Evolutionary conservation across 2,797 vertebrate genomes (phyloP), one percentile per base, ranked within the genome.

Genomic region (Muscicapa comitata): DNA sequence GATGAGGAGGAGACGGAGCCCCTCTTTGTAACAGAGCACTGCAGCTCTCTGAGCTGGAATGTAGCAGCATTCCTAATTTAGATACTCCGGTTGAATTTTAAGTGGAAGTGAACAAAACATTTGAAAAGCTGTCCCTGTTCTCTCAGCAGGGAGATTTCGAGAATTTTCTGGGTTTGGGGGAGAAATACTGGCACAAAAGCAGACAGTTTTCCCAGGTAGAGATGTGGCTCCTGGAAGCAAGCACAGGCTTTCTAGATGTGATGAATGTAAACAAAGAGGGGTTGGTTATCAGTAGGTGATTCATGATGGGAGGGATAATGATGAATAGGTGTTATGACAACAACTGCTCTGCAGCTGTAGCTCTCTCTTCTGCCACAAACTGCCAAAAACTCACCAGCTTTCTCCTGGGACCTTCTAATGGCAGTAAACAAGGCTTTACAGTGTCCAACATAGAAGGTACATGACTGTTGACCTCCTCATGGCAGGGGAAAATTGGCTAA

Each of bases 51-150:
- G 90, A 97, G 95, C 72, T 96, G 93, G 91, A 94, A 93, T 92
- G 93, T 93, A 96, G 86, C 94, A 95, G 93, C 95, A 94, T 95
- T 97, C 96, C 94, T 96, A 95, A 97, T 95, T 96, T 96, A 97
- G 96, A 95, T 93, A 95, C 95, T 96, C 95, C 71, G 48, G 93
- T 95, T 96, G 96, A 96, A 97, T 97, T 97, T 97, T 95, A 97
- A 97, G 95, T 95, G 92, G 95, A 93, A 96, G 83, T 93, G 96
- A 95, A 97, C 96, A 96, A 96, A 96, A 96, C 96, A 96, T 94
- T 95, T 95, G 94, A 95, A 96, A 96, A 96, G 95, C 96, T 95
- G 94, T 96, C 96, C 95, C 92, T 91, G 93, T 95, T 96, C 95
- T 92, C 93, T 88, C 92, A 88, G 95, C 93, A 90, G 92, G 93